Percentiles rank a stretch among this genome's conserved stretches.
Evolutionary conservation across 2,797 vertebrate species (phyloP).

Genomic region (Mus spretus): DNA sequence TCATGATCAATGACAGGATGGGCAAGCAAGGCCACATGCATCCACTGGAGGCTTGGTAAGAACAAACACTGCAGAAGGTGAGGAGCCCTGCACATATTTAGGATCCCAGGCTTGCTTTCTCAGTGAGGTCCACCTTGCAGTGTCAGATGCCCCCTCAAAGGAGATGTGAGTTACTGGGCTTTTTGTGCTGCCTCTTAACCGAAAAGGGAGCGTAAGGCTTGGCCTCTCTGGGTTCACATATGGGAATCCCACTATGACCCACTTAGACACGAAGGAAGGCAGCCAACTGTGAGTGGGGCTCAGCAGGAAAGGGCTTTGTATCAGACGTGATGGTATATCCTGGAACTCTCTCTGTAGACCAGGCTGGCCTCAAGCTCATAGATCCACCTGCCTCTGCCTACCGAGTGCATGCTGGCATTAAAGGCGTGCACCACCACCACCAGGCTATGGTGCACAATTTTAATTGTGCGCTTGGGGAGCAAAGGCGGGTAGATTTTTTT

Average conservation of each 20-base stretch:
- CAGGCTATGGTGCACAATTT: not conserved
- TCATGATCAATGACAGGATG: not conserved
- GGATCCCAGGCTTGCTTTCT: not conserved
- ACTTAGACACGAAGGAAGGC: not conserved
- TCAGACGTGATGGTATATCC: fast-evolving
- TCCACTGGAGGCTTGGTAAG: not conserved
- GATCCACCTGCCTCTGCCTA: not conserved
- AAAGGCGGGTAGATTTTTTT: not conserved
- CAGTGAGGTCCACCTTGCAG: not conserved
- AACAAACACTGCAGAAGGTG: not conserved
- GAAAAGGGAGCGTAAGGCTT: not conserved
- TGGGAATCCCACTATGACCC: too few relatives aligned
- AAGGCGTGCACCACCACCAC: not conserved
- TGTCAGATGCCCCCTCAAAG: not conserved
- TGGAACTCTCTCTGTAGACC: not conserved
- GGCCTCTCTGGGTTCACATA: not conserved
- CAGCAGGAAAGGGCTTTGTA: not conserved
- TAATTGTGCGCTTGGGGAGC: not conserved
- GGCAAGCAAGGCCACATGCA: not conserved
- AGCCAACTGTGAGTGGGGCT: not conserved
- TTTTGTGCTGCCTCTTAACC: not conserved
- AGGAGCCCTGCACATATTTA: not conserved
- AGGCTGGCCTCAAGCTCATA: not conserved
- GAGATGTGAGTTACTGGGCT: not conserved
- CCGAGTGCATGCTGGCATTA: not conserved